Evolutionary conservation across 2,888 invertebrate species (phyloP), one percentile per base, ranked within the genome.

Genomic region (Aromia moschata): DNA sequence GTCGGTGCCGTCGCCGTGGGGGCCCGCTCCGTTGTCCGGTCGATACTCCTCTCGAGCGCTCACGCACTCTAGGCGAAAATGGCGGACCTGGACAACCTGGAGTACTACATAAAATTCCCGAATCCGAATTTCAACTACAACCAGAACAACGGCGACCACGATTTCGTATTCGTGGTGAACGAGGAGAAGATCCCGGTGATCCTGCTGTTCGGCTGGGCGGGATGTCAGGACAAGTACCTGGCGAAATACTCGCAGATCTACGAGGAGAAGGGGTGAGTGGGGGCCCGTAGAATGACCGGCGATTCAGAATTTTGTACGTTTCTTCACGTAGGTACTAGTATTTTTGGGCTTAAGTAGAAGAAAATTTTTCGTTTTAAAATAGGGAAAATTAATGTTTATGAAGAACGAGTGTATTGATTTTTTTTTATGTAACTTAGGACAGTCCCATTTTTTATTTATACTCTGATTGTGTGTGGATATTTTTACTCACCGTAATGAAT

Each of bases 161-260:
- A 74, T 65, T 85, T 84, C 71, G 85, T 85, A 40, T 86, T 84
- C 73, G 85, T 85, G 30, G 84, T 85, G 64, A 83, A 86, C 69
- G 86, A 87, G 65, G 83, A 83, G 38, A 86, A 86, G 75, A 82
- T 87, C 68, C 89, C 91, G 33, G 86, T 91, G 44, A 87, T 92
- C 20, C 79, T 90, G 60, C 80, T 92, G 62, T 83, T 92, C 61
- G 92, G 92, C 30, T 92, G 92, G 92, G 90, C 90, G 46, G 92
- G 92, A 33, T 90, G 91, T 76, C 85, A 88, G 77, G 91, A 92
- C 78, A 87, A 88, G 74, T 88, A 92, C 78, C 79, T 92, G 52
- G 86, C 89, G 69, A 92, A 92, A 76, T 92, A 92, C 80, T 89
- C 91, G 41, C 86, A 88, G 69, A 88, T 91, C 59, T 92, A 92